Conservation (phyloP, 2,888 invertebrate genomes). For the Leptinotarsa juncta region DNA sequence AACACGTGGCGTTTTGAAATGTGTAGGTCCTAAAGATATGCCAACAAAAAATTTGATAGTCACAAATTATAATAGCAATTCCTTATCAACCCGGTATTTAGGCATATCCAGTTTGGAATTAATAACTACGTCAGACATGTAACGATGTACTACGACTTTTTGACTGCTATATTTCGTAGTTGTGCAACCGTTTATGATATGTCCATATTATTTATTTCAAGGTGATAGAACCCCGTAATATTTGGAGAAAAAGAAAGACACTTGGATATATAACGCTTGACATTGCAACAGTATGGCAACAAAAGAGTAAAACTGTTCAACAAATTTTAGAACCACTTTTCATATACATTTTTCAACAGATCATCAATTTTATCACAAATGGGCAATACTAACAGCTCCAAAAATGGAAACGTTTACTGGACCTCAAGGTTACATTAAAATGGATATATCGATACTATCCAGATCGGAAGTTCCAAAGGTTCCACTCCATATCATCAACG, state of each 20-base stretch:
- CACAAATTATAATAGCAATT: no score
- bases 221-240: constrained; percentile 55
- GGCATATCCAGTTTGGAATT: no score
- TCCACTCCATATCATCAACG: constrained; percentile 69
- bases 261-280: constrained; percentile 75
- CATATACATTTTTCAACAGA: constrained; percentile 65
- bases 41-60: no score
- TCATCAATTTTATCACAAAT: constrained; percentile 87
- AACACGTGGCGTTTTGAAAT: no score
- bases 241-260: constrained; percentile 66
- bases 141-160: no score
- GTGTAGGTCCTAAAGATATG: no score
- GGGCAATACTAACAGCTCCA: constrained; percentile 81
- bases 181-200: constrained; percentile 43
- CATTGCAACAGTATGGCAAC: constrained; percentile 78
- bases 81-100: no score
- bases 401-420: constrained; percentile 66
- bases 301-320: constrained; percentile 68
- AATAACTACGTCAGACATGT: no score
- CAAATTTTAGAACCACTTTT: not conserved
- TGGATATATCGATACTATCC: constrained; percentile 80
- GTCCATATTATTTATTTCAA: constrained; percentile 39
- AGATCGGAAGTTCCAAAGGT: constrained; percentile 75
- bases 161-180: not conserved
- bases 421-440: constrained; percentile 82